phyloP scores from a whole-genome alignment of 2,113 vertebrate species.

The Heterochromis multidens region DNA sequence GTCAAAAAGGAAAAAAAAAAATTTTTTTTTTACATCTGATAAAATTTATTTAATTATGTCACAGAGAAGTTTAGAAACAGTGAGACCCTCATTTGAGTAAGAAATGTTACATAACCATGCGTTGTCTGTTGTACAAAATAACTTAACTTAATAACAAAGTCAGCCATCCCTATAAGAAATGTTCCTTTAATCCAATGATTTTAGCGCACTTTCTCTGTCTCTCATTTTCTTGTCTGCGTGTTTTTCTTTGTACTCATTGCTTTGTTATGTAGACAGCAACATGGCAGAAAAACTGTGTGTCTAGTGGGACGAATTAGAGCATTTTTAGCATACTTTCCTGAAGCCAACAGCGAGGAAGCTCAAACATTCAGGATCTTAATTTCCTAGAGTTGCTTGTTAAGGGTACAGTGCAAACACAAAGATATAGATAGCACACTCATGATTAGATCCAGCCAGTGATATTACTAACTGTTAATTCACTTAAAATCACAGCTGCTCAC shows the following conservation, averaged over 20 bases:
- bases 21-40: not conserved
- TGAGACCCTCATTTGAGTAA: not conserved
- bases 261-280: conserved; percentile 6
- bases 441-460: not conserved
- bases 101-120: not conserved
- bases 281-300: not conserved
- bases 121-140: not conserved
- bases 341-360: conserved; percentile 6
- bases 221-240: not conserved
- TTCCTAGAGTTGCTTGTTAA: not conserved
- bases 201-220: not conserved
- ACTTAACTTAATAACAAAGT: too few relatives aligned
- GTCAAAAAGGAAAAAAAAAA: not conserved
- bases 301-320: conserved; percentile 14
- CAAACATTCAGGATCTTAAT: conserved; percentile 4
- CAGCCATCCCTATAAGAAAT: not conserved
- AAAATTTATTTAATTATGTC: not conserved
- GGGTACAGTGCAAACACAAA: not conserved
- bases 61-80: not conserved
- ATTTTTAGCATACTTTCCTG: conserved; percentile 25
- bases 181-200: not conserved
- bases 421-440: not conserved
- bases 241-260: conserved; percentile 1
- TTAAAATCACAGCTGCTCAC: not conserved
- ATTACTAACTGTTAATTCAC: not conserved